Evolutionary conservation across 2,113 vertebrate species (phyloP), one percentile per base, ranked within the genome.

Genomic region (Rafetus swinhoei): DNA sequence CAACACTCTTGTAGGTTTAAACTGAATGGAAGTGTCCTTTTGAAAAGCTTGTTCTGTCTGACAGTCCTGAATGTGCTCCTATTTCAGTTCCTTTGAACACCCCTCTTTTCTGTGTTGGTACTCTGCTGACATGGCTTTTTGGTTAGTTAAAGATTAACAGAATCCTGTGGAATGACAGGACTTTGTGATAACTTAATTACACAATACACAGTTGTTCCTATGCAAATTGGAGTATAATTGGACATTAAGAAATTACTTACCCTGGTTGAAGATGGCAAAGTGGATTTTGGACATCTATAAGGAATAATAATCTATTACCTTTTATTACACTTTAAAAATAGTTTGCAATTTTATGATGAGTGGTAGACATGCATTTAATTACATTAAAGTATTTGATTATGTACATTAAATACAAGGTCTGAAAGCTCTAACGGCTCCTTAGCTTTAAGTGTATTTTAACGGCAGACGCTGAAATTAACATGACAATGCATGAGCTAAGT

Each of bases 1-100:
- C 90, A 92, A 90, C 91, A 97, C 94, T 95, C 97, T 96, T 98
- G 97, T 97, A 97, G 97, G 95, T 97, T 98, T 97, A 98, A 94
- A 97, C 94, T 97, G 97, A 98, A 98, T 97, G 96, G 91, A 98
- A 97, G 97, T 90, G 83, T 97, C 96, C 97, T 96, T 98, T 97
- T 98, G 97, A 97, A 98, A 97, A 97, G 96, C 95, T 97, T 96
- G 96, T 97, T 97, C 96, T 93, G 95, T 97, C 97, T 98, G 97
- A 97, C 95, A 96, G 95, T 97, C 88, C 95, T 96, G 97, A 97
- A 97, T 94, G 84, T 95, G 95, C 94, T 96, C 95, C 87, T 96
- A 96, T 91, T 97, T 92, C 95, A 97, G 95, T 91, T 92, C 96
- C 96, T 98, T 97, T 96, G 96, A 86, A 81, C 87, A 94, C 93